Percentiles rank a stretch among this genome's conserved stretches.
Conservation (phyloP, 1,140 invertebrate species). For the Danaus melanippus region DNA sequence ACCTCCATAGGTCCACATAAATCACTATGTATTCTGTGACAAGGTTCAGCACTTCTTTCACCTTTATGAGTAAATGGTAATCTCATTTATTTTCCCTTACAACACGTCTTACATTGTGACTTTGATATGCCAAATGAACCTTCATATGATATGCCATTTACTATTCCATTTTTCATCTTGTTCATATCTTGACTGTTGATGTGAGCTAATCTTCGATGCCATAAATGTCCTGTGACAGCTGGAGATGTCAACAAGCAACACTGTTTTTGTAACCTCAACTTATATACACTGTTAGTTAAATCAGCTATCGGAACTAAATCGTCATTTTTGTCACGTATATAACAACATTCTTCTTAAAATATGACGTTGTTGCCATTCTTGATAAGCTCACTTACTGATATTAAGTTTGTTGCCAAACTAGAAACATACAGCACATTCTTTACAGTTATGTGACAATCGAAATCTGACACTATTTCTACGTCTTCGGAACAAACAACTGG, state of each 20-base stretch:
- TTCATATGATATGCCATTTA: too few relatives aligned
- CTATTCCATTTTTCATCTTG: conserved; percentile 23
- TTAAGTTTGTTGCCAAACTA: too few relatives aligned
- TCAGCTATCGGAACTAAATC: conserved; percentile 5
- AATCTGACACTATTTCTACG: conserved; percentile 4
- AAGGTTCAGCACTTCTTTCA: too few relatives aligned
- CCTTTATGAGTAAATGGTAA: too few relatives aligned
- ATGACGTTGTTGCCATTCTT: conserved; percentile 6
- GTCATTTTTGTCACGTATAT: not conserved
- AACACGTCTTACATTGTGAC: too few relatives aligned
- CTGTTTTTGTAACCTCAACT: not conserved
- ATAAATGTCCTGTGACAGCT: not conserved
- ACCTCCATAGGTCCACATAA: too few relatives aligned
- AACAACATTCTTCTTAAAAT: not conserved
- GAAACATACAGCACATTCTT: not conserved
- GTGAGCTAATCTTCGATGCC: conserved; percentile 20
- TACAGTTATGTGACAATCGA: not conserved
- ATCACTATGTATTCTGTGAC: too few relatives aligned
- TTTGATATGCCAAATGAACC: too few relatives aligned
- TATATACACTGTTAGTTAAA: not conserved
- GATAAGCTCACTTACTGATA: not conserved
- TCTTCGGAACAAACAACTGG: conserved; percentile 14
- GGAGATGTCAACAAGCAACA: not conserved
- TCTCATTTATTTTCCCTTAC: too few relatives aligned
- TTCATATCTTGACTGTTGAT: conserved; percentile 19